A percentile compares a stretch with the other conserved stretches of the same genome.
Conservation (phyloP, 2,888 invertebrate genomes). For the Ophioninae sp. region DNA sequence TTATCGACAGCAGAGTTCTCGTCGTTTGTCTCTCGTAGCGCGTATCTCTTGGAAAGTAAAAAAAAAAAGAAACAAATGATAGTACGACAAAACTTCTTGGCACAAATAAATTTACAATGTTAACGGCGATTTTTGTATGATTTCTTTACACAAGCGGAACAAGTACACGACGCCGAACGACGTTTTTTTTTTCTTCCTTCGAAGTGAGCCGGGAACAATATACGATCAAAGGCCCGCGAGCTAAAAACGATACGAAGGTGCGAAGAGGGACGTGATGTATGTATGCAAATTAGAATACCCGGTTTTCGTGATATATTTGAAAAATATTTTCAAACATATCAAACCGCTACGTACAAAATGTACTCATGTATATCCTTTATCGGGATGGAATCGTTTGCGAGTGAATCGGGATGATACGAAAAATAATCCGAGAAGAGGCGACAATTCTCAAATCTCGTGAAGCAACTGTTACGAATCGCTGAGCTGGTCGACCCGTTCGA, state of each 20-base stretch:
- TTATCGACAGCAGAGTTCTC: background rate
- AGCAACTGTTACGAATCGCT: conserved; percentile 69
- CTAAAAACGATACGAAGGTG: background rate
- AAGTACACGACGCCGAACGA: background rate
- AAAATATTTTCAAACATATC: conserved; percentile 54
- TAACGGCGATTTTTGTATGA: conserved; percentile 6
- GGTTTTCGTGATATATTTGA: conserved; percentile 37
- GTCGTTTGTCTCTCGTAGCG: conserved; percentile 10
- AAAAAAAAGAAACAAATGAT: background rate
- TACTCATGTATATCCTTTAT: conserved; percentile 42
- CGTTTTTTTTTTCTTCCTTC: background rate
- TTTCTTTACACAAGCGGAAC: background rate
- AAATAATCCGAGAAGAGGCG: conserved; percentile 35
- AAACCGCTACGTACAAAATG: conserved; percentile 52
- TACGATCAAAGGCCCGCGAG: background rate
- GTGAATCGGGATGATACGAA: conserved; percentile 22
- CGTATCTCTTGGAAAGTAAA: conserved; percentile 17
- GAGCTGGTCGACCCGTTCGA: conserved; percentile 67
- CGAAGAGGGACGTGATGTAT: conserved; percentile 11
- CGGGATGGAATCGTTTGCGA: conserved; percentile 35
- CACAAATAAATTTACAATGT: conserved; percentile 55
- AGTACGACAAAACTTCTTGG: conserved; percentile 50
- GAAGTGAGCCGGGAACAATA: background rate
- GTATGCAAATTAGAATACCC: conserved; percentile 51
- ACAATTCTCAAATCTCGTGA: conserved; percentile 51